Evolutionary conservation across 2,113 vertebrate genomes (phyloP), one percentile per base, ranked within the genome.

Genomic region (Ploceus nigricollis): DNA sequence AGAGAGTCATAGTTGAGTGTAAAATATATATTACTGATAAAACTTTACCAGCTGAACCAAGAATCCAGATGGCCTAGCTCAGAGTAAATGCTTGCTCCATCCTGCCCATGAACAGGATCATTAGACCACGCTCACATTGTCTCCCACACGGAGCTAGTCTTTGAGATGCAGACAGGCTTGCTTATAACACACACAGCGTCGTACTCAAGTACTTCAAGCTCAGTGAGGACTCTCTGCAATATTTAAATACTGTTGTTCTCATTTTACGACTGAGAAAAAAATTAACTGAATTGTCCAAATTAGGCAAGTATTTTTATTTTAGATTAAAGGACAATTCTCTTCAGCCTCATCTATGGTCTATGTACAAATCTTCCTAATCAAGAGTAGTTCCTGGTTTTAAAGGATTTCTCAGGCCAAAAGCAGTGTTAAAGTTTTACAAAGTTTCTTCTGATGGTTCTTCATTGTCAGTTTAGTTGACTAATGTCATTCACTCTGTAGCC

Each of bases 81-180:
- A 57, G 31, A 76, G 25, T 13, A 68, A 80, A 40, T 72, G 8
- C 8, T 86, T 65, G 3, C 9, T 35, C 20, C 18, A n/a, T 50
- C 20, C 28, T 85, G 15, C 10, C 72, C 71, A 25, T 22, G 45
- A 69, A 31, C 22, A 77, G 16, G 23, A 73, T 31, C 9, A 48
- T 72, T 44, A 73, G 28, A 33, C n/a, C 73, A 13, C 0, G 1
- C 10, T 57, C 19, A 4, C 2, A 2, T 37, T 66, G 10, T 66
- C 11, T 82, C 6, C 58, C 12, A 53, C 27, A 17, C 40, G 42
- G 30, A 51, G 22, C 17, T 16, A 7, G 13, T 2, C 22, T 91
- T 31, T 66, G 50, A 82, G 56, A 35, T 42, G 21, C 56, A 37
- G 47, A 47, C 4, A 71, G 56, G 13, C 28, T 82, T 66, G 19